Conservation (phyloP, 2,797 vertebrate genomes). For the Gorsachius magnificus region DNA sequence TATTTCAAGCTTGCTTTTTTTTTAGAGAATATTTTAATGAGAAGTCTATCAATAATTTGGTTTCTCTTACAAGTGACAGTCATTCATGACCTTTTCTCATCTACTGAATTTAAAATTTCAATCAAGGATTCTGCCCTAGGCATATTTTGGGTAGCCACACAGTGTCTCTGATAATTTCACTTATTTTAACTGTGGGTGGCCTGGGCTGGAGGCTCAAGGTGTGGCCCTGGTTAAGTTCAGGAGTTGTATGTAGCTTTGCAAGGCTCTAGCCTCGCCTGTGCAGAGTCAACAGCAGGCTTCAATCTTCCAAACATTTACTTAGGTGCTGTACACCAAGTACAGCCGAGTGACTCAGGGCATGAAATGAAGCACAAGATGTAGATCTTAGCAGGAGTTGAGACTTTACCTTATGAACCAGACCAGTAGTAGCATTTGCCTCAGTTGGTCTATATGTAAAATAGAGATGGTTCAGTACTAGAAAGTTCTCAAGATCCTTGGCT, state of each 20-base stretch:
- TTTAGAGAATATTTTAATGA: background rate
- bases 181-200: background rate
- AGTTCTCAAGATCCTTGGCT: background rate
- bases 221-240: background rate
- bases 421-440: background rate
- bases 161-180: background rate
- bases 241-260: background rate
- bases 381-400: background rate
- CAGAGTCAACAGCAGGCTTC: slow-evolving; percentile 17
- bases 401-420: background rate
- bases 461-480: background rate
- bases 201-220: background rate
- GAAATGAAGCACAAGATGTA: background rate
- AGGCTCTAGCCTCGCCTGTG: background rate
- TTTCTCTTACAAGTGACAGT: background rate
- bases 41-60: background rate
- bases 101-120: background rate
- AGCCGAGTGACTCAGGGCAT: background rate
- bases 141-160: background rate
- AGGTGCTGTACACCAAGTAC: background rate
- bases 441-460: background rate
- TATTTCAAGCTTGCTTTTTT: background rate
- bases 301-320: slow-evolving; percentile 14
- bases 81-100: background rate
- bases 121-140: background rate